Evolutionary conservation across 2,888 invertebrate species (phyloP), one percentile per base, ranked within the genome.

Genomic region (Aquatica leii): DNA sequence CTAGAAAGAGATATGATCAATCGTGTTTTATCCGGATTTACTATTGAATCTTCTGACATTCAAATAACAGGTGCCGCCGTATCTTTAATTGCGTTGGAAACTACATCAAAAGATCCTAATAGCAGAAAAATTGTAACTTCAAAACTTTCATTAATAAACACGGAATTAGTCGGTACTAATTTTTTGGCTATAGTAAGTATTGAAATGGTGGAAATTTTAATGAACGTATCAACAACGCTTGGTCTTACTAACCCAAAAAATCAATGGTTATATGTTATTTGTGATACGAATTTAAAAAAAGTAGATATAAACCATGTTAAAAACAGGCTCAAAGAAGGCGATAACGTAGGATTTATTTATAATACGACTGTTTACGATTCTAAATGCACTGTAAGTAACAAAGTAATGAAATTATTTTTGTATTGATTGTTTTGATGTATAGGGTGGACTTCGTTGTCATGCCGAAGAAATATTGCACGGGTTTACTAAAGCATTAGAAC

Each of bases 191-290:
- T 90, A 63, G 87, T 88, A n/a, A 85, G 85, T 3, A 81, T 84
- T 12, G 86, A 88, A 17, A 83, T 87, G 50, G 85, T 89, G 75
- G 84, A 86, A 11, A 85, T 86, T 0, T 84, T 93, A 68, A 87
- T 91, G 74, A 89, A 90, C 74, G 86, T 87, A 1, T 91, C 91
- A 0, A 87, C 90, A 46, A 82, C 85, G 0, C 79, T 90, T 52
- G 82, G 84, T 35, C 86, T 94, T 84, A 87, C 90, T 0, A 86
- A 89, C 73, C 89, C 91, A 0, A 84, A 83, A 71, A 91, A 88
- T 66, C 93, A 94, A 76, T 94, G 94, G 94, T 78, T 94, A n/a
- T 94, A 91, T 76, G 83, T 93, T 35, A 83, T 93, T 53, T 85
- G 90, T 0, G 89, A 91, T 60, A 87, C 86, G 0, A 80, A 84